Conservation (phyloP, 2,113 vertebrate species). For the Condylura cristata region DNA sequence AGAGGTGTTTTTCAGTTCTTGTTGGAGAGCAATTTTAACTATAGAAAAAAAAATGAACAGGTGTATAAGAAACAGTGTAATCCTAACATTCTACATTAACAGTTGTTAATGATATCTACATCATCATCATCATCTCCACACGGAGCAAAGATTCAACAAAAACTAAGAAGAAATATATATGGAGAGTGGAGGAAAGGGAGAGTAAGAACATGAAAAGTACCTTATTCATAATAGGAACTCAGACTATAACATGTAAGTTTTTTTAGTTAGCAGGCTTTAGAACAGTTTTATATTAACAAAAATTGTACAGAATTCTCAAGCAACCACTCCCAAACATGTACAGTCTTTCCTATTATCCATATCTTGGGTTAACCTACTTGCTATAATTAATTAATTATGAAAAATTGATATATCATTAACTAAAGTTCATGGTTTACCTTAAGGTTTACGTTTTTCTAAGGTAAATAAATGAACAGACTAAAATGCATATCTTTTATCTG, state of each 20-base stretch:
- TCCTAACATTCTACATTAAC: not conserved
- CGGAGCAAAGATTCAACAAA: not conserved
- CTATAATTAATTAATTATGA: not conserved
- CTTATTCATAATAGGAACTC: not conserved
- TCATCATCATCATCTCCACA: conserved; percentile 20
- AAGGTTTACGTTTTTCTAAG: not conserved
- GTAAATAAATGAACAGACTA: not conserved
- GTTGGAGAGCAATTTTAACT: conserved; percentile 34
- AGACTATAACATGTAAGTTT: not conserved
- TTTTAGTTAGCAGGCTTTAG: not conserved
- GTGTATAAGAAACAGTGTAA: not conserved
- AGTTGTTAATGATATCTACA: conserved; percentile 39
- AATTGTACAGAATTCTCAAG: not conserved
- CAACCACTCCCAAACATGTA: not conserved
- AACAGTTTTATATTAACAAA: not conserved
- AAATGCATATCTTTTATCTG: not conserved
- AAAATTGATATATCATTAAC: not conserved
- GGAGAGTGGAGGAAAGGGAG: not conserved
- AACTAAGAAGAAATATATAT: not conserved
- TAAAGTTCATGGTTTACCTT: not conserved
- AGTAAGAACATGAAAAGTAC: not conserved
- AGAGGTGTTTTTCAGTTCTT: conserved; percentile 46
- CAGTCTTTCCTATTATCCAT: not conserved
- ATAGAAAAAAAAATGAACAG: not conserved
- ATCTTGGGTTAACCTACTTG: not conserved